phyloP scores from a whole-genome alignment of 2,888 invertebrate species.

The Pandemis corylana region DNA sequence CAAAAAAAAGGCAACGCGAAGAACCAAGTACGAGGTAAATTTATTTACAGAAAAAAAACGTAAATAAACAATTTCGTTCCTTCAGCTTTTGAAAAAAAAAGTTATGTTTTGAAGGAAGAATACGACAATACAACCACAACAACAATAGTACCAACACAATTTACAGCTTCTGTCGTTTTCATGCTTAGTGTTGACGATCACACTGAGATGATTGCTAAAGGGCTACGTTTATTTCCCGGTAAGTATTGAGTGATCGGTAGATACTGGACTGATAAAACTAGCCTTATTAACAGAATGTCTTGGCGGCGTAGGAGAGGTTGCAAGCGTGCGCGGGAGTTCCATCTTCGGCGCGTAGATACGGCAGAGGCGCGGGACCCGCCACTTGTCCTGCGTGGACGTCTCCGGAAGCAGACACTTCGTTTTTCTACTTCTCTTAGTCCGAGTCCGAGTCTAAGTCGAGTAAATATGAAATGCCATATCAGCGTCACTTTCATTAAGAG shows the following conservation, averaged over 20 bases:
- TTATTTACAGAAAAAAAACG: too few relatives aligned
- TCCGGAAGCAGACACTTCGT: constrained; percentile 4
- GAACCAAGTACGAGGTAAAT: too few relatives aligned
- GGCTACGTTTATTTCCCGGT: neutral
- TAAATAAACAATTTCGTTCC: too few relatives aligned
- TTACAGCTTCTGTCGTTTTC: too few relatives aligned
- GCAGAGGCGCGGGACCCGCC: constrained; percentile 56
- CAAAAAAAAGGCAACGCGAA: neutral
- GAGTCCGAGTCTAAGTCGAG: neutral
- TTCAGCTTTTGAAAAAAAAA: too few relatives aligned
- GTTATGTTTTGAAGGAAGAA: too few relatives aligned
- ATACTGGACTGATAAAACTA: neutral
- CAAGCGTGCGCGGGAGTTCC: constrained; percentile 27
- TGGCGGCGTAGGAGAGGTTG: neutral
- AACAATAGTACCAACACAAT: too few relatives aligned
- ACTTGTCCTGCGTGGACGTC: constrained; percentile 39
- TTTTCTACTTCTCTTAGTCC: neutral
- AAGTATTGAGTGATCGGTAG: neutral
- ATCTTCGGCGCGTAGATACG: constrained; percentile 48
- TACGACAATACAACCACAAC: too few relatives aligned
- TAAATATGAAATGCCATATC: neutral
- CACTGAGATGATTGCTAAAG: neutral
- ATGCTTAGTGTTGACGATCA: too few relatives aligned
- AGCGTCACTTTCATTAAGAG: too few relatives aligned
- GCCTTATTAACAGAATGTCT: constrained; percentile 11